phyloP scores from a whole-genome alignment of 1,140 invertebrate genomes.

The Paraescarpia echinospica region DNA sequence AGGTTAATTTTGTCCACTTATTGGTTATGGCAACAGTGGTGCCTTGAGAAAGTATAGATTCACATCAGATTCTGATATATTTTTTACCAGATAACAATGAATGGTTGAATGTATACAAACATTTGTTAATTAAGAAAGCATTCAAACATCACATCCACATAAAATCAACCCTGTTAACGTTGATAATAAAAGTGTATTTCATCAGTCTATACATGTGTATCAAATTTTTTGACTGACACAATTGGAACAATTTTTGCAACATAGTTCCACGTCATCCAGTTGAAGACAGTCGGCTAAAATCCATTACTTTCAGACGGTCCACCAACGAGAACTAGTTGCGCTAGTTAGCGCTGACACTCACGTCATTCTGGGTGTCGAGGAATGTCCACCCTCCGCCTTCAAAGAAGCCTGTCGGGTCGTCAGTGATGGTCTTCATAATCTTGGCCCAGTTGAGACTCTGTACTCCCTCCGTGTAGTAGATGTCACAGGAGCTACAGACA shows the following conservation, averaged over 20 bases:
- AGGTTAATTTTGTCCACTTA: no score
- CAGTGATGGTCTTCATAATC: constrained; percentile 99
- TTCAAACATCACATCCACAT: neutral
- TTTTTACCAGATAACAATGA: neutral
- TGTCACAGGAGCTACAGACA: constrained; percentile 79
- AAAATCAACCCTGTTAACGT: neutral
- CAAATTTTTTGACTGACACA: neutral
- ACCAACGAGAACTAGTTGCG: no score
- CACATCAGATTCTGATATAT: no score
- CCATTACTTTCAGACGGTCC: no score
- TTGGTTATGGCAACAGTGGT: no score
- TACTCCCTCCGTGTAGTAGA: constrained; percentile 96
- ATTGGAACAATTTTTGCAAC: neutral
- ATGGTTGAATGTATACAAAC: neutral
- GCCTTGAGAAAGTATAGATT: no score
- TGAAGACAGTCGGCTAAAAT: no score
- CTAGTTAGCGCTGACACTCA: constrained; percentile 31
- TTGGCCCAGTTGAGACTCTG: constrained; percentile 99
- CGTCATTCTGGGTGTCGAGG: constrained; percentile 80
- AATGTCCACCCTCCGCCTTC: constrained; percentile 98
- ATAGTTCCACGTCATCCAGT: neutral
- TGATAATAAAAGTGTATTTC: no score
- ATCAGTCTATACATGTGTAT: neutral
- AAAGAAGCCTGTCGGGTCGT: constrained; percentile 98
- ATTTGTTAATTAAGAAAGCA: neutral